A percentile compares a stretch with the other conserved stretches of the same genome.
Conservation (phyloP, 2,888 invertebrate genomes). For the Harpalus rubripes region DNA sequence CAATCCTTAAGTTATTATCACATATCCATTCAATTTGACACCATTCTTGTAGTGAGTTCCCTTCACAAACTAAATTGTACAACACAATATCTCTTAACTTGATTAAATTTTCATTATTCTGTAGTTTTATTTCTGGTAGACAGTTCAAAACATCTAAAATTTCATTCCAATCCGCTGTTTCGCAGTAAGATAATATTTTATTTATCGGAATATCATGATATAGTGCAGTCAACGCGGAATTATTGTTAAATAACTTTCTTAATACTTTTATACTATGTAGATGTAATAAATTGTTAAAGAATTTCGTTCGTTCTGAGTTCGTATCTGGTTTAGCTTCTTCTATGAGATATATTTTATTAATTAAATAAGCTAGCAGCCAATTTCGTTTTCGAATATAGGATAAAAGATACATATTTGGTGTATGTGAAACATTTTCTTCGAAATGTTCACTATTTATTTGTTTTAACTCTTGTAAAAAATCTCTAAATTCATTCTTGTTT, state of each 20-base stretch:
- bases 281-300: constrained; percentile 81
- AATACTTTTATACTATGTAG: constrained; percentile 79
- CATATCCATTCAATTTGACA: constrained; percentile 73
- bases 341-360: constrained; percentile 82
- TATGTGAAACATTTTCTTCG: constrained; percentile 71
- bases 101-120: constrained; percentile 79
- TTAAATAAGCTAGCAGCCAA: constrained; percentile 85
- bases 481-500: constrained; percentile 70
- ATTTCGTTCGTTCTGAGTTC: constrained; percentile 64
- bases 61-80: constrained; percentile 78
- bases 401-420: constrained; percentile 80
- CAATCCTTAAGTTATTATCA: constrained; percentile 78
- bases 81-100: constrained; percentile 81
- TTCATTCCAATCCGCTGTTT: constrained; percentile 74
- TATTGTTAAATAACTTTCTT: constrained; percentile 80
- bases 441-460: constrained; percentile 69
- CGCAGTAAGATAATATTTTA: constrained; percentile 76
- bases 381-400: constrained; percentile 84
- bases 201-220: constrained; percentile 79
- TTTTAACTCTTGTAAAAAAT: constrained; percentile 48
- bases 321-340: constrained; percentile 79
- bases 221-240: constrained; percentile 81
- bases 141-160: constrained; percentile 79
- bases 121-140: constrained; percentile 80
- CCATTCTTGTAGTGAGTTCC: constrained; percentile 77